Evolutionary conservation across 1,140 invertebrate genomes (phyloP), one percentile per base, ranked within the genome.

Genomic region (Drosophila quadrilineata): DNA sequence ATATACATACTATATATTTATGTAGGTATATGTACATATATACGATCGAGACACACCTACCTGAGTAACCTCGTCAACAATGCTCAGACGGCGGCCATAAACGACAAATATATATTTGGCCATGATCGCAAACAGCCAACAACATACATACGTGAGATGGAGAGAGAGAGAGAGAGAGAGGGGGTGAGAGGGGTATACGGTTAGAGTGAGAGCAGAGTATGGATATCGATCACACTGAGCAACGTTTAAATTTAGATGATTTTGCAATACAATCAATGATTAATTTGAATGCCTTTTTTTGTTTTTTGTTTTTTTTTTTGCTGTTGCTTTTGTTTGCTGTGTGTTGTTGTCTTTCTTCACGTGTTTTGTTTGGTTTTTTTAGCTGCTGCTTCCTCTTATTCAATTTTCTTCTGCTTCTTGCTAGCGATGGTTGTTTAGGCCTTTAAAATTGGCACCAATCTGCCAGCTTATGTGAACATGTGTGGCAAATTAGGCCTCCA

Each of bases 231-330:
- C 8, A 31, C 8, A 10, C 21, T 24, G 48, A 40, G 35, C 52
- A 57, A 50, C 62, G 72, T 72, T 72, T 76, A 84, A 62, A 64
- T 60, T 58, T 72, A 84, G 75, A 64, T 53, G 54, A 72, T 84
- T 82, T 82, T 76, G 77, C 76, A 84, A 84, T 84, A 45, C 38
- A 52, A n/a, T n/a, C n/a, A n/a, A 76, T 79, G 79, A 84, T 85
- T 85, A 85, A 85, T 84, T 59, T 74, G 24, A 56, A 22, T 48
- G 36, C 21, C 41, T 49, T 24, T 46, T 46, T 9, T 72, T 10
- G 38, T 49, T 41, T 21, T 52, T 14, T 26, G 41, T 10, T 21
- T n/a, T 9, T 45, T n/a, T 48, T 35, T 45, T 31, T 45, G 29
- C n/a, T n/a, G n/a, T n/a, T n/a, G n/a, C n/a, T n/a, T n/a, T n/a